Percentiles rank a stretch among this genome's conserved stretches.
These are phyloP conservation scores for Puffinus mauretanicus DNA, from an alignment of 2,113 vertebrate genomes.

Conservation along the genomic window DNA sequence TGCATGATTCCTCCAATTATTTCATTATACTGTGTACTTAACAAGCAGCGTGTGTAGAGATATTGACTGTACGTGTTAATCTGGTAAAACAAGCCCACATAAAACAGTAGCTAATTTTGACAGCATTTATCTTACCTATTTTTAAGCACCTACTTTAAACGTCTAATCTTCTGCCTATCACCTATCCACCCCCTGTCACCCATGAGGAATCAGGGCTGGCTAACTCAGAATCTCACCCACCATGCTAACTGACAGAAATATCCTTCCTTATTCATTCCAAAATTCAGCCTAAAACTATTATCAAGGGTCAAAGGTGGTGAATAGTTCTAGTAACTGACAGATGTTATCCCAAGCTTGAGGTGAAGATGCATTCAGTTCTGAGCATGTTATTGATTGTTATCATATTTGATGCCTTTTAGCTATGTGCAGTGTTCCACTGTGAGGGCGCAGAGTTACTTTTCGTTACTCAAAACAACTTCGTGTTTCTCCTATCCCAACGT, in stretches of 20 bases:
- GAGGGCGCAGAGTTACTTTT: neutral
- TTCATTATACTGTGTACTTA: neutral
- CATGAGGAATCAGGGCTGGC: neutral
- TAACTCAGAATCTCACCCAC: neutral
- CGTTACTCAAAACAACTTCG: neutral
- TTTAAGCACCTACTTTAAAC: neutral
- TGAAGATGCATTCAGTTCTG: neutral
- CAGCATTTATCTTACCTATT: neutral
- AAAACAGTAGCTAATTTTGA: neutral
- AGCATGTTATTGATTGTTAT: neutral
- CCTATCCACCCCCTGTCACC: neutral
- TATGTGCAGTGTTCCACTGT: neutral
- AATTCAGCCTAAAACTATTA: neutral
- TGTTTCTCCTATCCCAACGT: neutral
- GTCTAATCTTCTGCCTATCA: neutral
- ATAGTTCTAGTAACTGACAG: neutral
- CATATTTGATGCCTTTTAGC: neutral
- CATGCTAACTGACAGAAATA: neutral
- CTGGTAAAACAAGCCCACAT: neutral
- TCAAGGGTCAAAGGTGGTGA: rapidly evolving
- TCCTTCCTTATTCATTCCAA: neutral
- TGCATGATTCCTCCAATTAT: neutral
- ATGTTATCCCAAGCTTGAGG: neutral
- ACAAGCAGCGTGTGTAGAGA: neutral
- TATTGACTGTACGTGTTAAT: neutral